These are phyloP conservation scores for Nomada flava DNA, from an alignment of 2,888 invertebrate species.

Conservation along the genomic window DNA sequence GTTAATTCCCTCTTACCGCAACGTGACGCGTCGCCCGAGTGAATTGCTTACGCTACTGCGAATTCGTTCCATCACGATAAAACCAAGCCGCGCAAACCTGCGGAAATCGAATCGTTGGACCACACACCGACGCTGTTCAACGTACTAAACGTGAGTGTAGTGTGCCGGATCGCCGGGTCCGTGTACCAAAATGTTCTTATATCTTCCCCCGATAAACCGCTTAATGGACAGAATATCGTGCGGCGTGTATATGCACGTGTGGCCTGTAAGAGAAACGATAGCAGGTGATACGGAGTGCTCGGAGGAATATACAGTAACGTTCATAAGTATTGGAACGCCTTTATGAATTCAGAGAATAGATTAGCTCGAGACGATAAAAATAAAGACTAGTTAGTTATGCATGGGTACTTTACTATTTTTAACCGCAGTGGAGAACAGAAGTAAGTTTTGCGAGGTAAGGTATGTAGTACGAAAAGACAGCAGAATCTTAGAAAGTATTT, in stretches of 20 bases:
- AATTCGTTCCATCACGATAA: slow-evolving; percentile 42
- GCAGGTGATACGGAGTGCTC: slow-evolving; percentile 30
- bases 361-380: no score
- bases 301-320: not conserved
- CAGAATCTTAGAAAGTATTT: no score
- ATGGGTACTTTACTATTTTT: no score
- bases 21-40: slow-evolving; percentile 23
- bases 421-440: no score
- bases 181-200: slow-evolving; percentile 25
- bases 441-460: no score
- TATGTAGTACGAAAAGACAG: no score
- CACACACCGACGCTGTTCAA: slow-evolving; percentile 39
- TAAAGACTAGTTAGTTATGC: no score
- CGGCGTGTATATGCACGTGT: not conserved
- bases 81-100: slow-evolving; percentile 9
- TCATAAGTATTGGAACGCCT: not conserved
- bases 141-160: slow-evolving; percentile 28
- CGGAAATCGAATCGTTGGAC: slow-evolving; percentile 50
- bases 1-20: slow-evolving; percentile 42
- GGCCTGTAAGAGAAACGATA: slow-evolving; percentile 6
- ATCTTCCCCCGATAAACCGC: slow-evolving; percentile 50
- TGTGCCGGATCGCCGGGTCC: slow-evolving; percentile 31
- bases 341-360: no score
- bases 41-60: slow-evolving; percentile 35
- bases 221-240: slow-evolving; percentile 54